Evolutionary conservation across 2,888 invertebrate species (phyloP).

Genomic region (Anaspis maculata): DNA sequence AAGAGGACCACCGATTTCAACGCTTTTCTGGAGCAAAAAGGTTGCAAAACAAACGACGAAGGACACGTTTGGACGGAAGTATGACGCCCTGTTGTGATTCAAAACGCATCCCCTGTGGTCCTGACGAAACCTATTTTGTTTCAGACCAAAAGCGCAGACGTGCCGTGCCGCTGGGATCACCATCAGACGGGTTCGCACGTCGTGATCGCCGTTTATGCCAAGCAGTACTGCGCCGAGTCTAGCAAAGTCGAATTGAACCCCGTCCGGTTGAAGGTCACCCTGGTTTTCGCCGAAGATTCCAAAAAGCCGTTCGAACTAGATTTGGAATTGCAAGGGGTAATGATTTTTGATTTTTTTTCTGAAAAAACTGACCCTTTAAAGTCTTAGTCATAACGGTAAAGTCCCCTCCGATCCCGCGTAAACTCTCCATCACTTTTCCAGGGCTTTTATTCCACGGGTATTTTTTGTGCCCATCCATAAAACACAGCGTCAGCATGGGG

Average conservation of each 20-base stretch:
- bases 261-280: conserved; percentile 62
- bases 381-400: no score
- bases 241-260: conserved; percentile 78
- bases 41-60: conserved; percentile 77
- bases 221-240: conserved; percentile 72
- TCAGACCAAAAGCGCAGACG: conserved; percentile 6
- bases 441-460: no score
- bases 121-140: no score
- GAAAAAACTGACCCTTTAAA: no score
- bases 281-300: conserved; percentile 70
- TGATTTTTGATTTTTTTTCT: no score
- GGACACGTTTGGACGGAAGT: conserved; percentile 65
- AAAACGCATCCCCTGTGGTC: no score
- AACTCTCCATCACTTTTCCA: no score
- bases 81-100: no score
- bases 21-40: conserved; percentile 82
- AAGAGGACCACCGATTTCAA: conserved; percentile 90
- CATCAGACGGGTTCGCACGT: conserved; percentile 85
- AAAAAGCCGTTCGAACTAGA: conserved; percentile 66
- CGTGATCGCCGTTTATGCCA: conserved; percentile 83
- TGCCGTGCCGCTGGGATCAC: conserved; percentile 85
- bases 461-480: no score
- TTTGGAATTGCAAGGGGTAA: conserved; percentile 75
- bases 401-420: no score
- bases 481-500: no score